These are phyloP conservation scores for Drosophila sturtevanti DNA, from an alignment of 1,140 invertebrate species.

Conservation along the genomic window DNA sequence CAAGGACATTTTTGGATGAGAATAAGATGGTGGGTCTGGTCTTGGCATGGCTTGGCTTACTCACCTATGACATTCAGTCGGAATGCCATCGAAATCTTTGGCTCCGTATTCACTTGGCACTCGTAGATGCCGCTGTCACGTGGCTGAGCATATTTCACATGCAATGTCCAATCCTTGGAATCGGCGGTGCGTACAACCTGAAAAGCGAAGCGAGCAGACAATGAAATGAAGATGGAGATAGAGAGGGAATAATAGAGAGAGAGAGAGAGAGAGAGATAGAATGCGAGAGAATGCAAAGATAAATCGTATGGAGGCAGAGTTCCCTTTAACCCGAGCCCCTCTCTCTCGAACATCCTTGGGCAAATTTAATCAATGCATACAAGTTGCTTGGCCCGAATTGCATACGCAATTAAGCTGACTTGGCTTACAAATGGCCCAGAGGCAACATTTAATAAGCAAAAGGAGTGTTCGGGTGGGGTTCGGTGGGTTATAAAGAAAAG, in stretches of 20 bases:
- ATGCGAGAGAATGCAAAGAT: conserved; percentile 45
- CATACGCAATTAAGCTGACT: conserved; percentile 78
- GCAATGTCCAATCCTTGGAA: conserved; percentile 95
- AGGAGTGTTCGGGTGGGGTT: neutral
- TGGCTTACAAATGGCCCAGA: conserved; percentile 62
- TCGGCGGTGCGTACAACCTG: conserved; percentile 92
- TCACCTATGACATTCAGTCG: conserved; percentile 94
- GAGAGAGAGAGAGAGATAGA: too few species aligned
- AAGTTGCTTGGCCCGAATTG: conserved; percentile 60
- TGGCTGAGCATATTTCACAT: conserved; percentile 94
- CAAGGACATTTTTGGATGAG: neutral
- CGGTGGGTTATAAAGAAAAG: conserved; percentile 52
- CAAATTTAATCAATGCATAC: conserved; percentile 79
- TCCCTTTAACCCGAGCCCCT: neutral
- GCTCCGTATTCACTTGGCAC: conserved; percentile 96
- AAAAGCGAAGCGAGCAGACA: conserved; percentile 58
- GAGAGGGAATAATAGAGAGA: neutral
- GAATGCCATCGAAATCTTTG: conserved; percentile 95
- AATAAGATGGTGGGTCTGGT: conserved; percentile 1
- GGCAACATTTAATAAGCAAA: conserved; percentile 66
- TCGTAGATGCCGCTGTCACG: conserved; percentile 94
- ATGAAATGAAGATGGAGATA: neutral
- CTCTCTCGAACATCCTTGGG: conserved; percentile 49
- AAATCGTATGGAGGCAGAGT: conserved; percentile 32
- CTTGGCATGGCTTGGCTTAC: conserved; percentile 76